Conservation (phyloP, 2,797 vertebrate species). For the Lateolabrax maculatus region DNA sequence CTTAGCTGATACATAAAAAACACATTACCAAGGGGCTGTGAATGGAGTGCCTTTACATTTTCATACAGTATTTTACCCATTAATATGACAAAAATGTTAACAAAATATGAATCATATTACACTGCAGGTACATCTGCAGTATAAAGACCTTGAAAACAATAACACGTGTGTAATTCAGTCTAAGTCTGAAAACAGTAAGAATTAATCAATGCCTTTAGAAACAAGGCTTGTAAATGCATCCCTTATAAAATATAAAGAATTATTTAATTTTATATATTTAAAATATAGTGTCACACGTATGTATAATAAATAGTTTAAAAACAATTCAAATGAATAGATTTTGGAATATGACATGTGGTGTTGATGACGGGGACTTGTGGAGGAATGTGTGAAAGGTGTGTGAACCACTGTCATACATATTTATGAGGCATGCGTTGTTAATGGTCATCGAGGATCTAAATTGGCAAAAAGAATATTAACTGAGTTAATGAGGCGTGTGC, state of each 20-base stretch:
- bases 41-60: neutral
- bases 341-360: neutral
- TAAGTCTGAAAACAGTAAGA: neutral
- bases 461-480: no score
- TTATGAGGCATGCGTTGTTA: no score
- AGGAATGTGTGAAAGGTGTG: neutral
- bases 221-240: neutral
- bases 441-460: no score
- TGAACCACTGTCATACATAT: neutral
- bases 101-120: neutral
- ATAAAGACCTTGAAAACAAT: no score
- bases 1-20: conserved; percentile 2
- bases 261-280: neutral
- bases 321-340: neutral
- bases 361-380: no score
- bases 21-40: neutral
- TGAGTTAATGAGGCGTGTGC: no score
- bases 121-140: neutral
- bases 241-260: neutral
- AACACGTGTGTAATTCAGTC: neutral
- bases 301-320: neutral
- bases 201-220: neutral
- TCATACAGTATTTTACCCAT: neutral
- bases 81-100: neutral
- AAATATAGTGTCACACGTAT: neutral